Evolutionary conservation across 2,797 vertebrate species (phyloP), one percentile per base, ranked within the genome.

Genomic region (Halcyon chelicuti): DNA sequence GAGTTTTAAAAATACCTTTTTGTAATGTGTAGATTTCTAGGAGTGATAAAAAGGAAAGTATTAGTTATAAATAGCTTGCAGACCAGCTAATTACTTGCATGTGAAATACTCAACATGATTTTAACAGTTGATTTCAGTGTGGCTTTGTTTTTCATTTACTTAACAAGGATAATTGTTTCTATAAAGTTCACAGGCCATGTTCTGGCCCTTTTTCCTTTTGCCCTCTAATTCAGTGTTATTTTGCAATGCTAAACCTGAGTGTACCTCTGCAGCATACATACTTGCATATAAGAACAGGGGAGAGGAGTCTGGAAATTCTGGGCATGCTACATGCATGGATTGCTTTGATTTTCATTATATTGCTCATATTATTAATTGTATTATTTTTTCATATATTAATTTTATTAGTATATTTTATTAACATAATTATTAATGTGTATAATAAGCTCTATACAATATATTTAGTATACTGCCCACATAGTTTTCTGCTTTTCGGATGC

Each of bases 111-210:
- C 35, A 83, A 60, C 10, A 29, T 2, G 11, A 71, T 66, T 88
- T 19, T 57, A 81, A 83, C 4, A 19, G 15, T 11, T 84, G 51
- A 72, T 94, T 96, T 91, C 54, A 46, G 11, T 28, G 25, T 70
- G 51, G 44, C 29, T 62, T 88, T 86, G 23, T 42, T 91, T 87
- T 81, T 84, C 52, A 74, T 85, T 95, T 84, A 87, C n/a, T 82
- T 71, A 86, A 61, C 42, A 55, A 44, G 42, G 21, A 47, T 67
- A 67, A 70, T 65, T 81, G 23, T 70, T 93, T 28, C 67, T 91
- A 88, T 40, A 78, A 76, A 79, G 80, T 83, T 84, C 65, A 86
- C 46, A 90, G 70, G 49, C 28, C 42, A 60, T 39, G 17, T 78
- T 86, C 60, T 80, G 40, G 4, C 4, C 10, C 7, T 42, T 82